Evolutionary conservation across 1,140 invertebrate genomes (phyloP), one percentile per base, ranked within the genome.

Genomic region (Alviniconcha marisindica): DNA sequence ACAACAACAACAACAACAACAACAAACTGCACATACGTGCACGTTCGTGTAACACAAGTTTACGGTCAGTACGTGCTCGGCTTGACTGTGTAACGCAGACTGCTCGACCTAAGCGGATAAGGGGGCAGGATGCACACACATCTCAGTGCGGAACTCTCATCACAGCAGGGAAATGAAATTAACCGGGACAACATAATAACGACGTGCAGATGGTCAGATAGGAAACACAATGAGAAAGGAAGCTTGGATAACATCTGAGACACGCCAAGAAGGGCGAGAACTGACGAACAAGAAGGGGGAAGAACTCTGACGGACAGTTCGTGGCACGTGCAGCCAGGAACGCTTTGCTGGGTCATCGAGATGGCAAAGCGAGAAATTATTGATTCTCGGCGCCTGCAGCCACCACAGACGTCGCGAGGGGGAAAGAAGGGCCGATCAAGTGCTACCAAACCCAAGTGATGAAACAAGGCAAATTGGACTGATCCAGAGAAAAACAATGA

Each of bases 281-380:
- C 7, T 48, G 44, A 48, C 44, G 44, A 48, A 48, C 44, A 48
- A 48, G 44, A 28, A 60, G n/a, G n/a, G 56, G n/a, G 56, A 60
- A 28, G n/a, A 28, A 60, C 21, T n/a, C n/a, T 60, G 56, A 60
- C 56, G 56, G 56, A 60, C 56, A 60, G 56, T 28, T 21, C 56
- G 56, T 60, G 56, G 56, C 56, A 60, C 56, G 56, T 60, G 56
- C 56, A 60, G 56, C n/a, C 1, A 28, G 56, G n/a, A 60, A 21
- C 56, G n/a, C n/a, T 60, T 60, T 60, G 56, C 56, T 28, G n/a
- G 56, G 56, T 60, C 56, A 60, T 24, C 18, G n/a, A 5, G 56
- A 60, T 60, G 56, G 56, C 56, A 60, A 21, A 60, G 56, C 56
- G 56, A 60, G 56, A 60, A 60, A 21, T 28, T 60, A 60, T 60